Evolutionary conservation across 2,113 vertebrate species (phyloP).

Genomic region (Mesitornis unicolor): DNA sequence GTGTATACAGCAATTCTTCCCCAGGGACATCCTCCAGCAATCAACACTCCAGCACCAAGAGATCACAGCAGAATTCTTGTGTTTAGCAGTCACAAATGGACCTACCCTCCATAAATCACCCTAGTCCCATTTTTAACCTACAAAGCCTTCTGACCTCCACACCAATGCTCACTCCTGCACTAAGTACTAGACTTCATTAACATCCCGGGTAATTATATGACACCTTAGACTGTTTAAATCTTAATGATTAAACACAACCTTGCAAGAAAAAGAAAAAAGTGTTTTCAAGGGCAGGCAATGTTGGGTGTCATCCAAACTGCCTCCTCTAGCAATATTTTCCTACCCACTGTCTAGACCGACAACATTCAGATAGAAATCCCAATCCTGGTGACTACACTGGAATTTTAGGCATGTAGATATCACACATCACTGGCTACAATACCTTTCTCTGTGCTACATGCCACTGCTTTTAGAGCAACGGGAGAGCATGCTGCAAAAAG

Average conservation of each 20-base stretch:
- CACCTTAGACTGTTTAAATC: not conserved
- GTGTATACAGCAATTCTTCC: not conserved
- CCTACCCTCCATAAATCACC: not conserved
- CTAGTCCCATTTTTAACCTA: not conserved
- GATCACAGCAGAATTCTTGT: not conserved
- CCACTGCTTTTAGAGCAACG: not conserved
- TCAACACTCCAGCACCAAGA: not conserved
- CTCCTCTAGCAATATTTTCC: not conserved
- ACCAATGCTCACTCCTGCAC: not conserved
- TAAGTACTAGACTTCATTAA: not conserved
- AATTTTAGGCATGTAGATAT: not conserved
- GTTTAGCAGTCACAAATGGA: not conserved
- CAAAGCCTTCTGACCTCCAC: not conserved
- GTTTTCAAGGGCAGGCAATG: not conserved
- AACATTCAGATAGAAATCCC: not conserved
- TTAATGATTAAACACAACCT: not conserved
- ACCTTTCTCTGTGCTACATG: not conserved
- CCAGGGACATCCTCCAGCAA: not conserved
- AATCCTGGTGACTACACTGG: not conserved
- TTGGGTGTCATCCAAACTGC: not conserved
- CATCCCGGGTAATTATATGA: not conserved
- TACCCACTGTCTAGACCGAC: slow-evolving; percentile 1
- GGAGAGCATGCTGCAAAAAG: not conserved
- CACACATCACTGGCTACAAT: not conserved
- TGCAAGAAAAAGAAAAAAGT: not conserved